phyloP scores from a whole-genome alignment of 2,888 invertebrate species.

The Epicampocera succincta region DNA sequence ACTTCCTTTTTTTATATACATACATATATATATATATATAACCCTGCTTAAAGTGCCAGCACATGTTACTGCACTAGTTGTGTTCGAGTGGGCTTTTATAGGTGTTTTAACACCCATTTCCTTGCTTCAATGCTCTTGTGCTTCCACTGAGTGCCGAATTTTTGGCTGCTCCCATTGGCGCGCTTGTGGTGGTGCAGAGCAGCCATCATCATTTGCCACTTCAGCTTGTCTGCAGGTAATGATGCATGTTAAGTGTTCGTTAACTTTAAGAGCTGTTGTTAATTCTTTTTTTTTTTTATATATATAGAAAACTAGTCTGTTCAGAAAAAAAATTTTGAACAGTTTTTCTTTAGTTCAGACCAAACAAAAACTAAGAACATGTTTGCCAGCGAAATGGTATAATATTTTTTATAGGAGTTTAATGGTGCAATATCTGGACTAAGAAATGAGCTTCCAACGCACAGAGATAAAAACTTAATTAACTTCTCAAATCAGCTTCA shows the following conservation, averaged over 20 bases:
- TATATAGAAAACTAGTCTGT: not conserved
- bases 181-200: conserved; percentile 32
- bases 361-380: not conserved
- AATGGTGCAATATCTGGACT: no score
- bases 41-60: conserved; percentile 36
- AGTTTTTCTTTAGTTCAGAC: not conserved
- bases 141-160: conserved; percentile 39
- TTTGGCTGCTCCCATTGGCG: conserved; percentile 40
- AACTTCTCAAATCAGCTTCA: no score
- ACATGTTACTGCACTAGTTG: conserved; percentile 43
- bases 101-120: conserved; percentile 30
- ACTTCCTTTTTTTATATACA: conserved; percentile 10
- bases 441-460: no score
- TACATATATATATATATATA: not conserved
- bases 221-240: conserved; percentile 67
- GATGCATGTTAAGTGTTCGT: conserved; percentile 68
- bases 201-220: conserved; percentile 55
- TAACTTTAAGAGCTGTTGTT: conserved; percentile 55
- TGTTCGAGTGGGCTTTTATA: conserved; percentile 16
- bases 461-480: no score
- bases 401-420: no score
- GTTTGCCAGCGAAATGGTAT: no score
- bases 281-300: conserved; percentile 4
- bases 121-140: not conserved
- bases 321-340: no score